These are phyloP conservation scores for Melangyna quadrimaculata DNA, from an alignment of 2,888 invertebrate species.

Conservation along the genomic window DNA sequence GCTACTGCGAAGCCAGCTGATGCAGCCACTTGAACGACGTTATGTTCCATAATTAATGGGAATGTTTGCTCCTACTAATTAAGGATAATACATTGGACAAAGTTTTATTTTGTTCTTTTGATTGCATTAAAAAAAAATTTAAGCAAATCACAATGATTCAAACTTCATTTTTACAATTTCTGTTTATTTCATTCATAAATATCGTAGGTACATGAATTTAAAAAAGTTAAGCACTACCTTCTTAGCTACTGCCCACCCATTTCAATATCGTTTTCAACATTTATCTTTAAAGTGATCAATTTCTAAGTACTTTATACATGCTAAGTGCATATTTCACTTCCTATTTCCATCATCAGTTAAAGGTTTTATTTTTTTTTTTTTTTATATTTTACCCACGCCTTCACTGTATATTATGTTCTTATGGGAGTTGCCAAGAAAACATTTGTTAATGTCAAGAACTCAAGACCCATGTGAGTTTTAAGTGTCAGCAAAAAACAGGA, in stretches of 20 bases:
- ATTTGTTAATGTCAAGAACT: slow-evolving; percentile 51
- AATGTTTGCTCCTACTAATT: no score
- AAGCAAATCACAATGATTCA: no score
- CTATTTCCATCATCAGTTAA: slow-evolving; percentile 1
- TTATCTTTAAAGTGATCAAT: slow-evolving; percentile 3
- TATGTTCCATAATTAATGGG: no score
- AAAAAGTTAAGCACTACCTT: neutral
- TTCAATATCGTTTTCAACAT: neutral
- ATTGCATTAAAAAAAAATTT: no score
- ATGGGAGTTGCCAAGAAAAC: slow-evolving; percentile 20
- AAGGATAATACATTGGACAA: no score
- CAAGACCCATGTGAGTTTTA: slow-evolving; percentile 28
- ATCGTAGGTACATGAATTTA: no score
- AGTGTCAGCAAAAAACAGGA: slow-evolving; percentile 24
- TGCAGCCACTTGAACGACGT: no score
- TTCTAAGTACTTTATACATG: slow-evolving; percentile 7
- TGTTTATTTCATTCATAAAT: no score
- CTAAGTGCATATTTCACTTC: slow-evolving; percentile 16
- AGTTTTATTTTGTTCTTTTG: no score
- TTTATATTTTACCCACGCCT: neutral
- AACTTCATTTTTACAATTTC: no score
- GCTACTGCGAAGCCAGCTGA: no score
- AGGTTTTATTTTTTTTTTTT: neutral
- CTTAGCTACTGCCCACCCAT: neutral
- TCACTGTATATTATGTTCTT: neutral